Percentiles rank a stretch among this genome's conserved stretches.
phyloP scores from a whole-genome alignment of 2,113 vertebrate species.

The Hiodon alosoides region DNA sequence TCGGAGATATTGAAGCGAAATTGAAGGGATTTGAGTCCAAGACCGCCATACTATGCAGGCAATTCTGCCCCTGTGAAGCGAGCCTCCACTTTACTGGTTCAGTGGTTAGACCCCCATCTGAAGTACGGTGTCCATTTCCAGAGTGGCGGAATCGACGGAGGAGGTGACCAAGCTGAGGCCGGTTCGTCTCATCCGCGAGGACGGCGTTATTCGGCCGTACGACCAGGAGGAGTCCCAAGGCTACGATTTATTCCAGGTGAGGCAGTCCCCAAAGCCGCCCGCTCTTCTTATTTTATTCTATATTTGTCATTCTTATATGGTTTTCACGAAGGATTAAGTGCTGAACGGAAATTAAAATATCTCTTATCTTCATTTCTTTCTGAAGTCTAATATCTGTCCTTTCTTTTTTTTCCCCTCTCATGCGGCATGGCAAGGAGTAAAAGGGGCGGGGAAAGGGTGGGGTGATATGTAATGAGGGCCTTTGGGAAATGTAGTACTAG shows the following conservation, averaged over 20 bases:
- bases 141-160: conserved; percentile 86
- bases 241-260: conserved; percentile 85
- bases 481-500: no score
- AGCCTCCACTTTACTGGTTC: background rate
- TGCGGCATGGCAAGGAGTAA: conserved; percentile 83
- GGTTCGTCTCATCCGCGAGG: conserved; percentile 81
- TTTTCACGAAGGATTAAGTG: background rate
- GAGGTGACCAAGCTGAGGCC: conserved; percentile 84
- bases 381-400: conserved; percentile 58
- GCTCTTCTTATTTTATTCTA: background rate
- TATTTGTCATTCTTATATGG: background rate
- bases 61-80: background rate
- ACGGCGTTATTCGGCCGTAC: conserved; percentile 88
- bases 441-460: conserved; percentile 24
- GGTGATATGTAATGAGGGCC: background rate
- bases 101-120: background rate
- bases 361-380: conserved; percentile 7
- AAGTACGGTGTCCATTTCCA: conserved; percentile 41
- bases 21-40: no score
- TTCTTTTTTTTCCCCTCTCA: conserved; percentile 60
- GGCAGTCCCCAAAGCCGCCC: background rate
- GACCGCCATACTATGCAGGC: no score
- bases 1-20: no score
- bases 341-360: background rate
- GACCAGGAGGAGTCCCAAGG: conserved; percentile 78